These are phyloP conservation scores for Reticulitermes speratus DNA, from an alignment of 1,140 invertebrate genomes.

Conservation along the genomic window DNA sequence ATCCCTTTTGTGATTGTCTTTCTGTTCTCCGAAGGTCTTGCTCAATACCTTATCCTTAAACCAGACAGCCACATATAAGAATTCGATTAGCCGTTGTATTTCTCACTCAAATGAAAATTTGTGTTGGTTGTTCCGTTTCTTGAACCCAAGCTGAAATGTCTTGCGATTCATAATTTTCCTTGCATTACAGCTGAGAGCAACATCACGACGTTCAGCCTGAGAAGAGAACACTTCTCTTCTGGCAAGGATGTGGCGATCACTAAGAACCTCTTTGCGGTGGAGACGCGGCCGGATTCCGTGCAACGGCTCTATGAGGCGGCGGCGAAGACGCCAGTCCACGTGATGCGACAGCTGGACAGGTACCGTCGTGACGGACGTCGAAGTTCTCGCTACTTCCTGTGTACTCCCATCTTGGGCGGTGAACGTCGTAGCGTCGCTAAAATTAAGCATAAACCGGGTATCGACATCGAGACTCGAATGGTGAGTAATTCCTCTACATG, in stretches of 20 bases:
- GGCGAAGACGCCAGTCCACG: constrained; percentile 51
- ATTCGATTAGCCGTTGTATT: too few relatives aligned
- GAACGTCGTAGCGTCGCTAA: constrained; percentile 19
- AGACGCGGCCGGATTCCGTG: constrained; percentile 65
- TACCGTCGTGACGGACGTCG: constrained; percentile 58
- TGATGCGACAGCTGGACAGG: constrained; percentile 50
- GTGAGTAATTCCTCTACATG: constrained; percentile 56
- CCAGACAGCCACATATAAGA: too few relatives aligned
- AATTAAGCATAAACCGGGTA: neutral
- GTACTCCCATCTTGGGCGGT: constrained; percentile 74
- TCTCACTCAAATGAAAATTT: too few relatives aligned
- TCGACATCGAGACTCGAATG: constrained; percentile 78
- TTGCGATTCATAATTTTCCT: constrained; percentile 40
- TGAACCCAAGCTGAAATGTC: too few relatives aligned
- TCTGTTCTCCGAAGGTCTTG: too few relatives aligned
- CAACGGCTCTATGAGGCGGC: constrained; percentile 72
- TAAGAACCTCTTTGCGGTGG: constrained; percentile 64
- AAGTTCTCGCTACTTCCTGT: constrained; percentile 63
- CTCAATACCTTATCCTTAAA: too few relatives aligned
- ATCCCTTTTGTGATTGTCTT: too few relatives aligned
- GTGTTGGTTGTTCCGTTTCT: too few relatives aligned
- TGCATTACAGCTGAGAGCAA: constrained; percentile 79
- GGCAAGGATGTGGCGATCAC: neutral
- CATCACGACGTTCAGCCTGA: constrained; percentile 66
- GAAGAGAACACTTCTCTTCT: constrained; percentile 9